Percentiles rank a stretch among this genome's conserved stretches.
Conservation (phyloP, 2,113 vertebrate genomes). For the Oostethus manadensis region DNA sequence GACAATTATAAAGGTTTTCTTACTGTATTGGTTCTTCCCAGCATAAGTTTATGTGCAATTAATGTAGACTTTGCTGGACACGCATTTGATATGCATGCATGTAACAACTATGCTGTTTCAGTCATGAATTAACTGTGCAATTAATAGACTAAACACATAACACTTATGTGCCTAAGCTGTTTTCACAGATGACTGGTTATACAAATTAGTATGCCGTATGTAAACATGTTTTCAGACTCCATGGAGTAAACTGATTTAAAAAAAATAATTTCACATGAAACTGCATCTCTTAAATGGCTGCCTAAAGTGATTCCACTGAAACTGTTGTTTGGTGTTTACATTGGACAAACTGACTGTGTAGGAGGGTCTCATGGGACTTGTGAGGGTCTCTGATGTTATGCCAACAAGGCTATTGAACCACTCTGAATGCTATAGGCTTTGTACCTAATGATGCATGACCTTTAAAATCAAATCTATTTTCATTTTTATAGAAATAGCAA, state of each 20-base stretch:
- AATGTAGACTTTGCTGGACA: not conserved
- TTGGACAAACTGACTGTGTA: not conserved
- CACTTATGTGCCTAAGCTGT: no score
- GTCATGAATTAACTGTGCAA: no score
- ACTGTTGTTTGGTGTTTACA: conserved; percentile 14
- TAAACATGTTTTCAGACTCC: no score
- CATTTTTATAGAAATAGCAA: conserved; percentile 4
- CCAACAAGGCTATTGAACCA: not conserved
- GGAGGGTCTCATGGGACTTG: conserved; percentile 1
- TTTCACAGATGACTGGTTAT: no score
- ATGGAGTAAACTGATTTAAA: no score
- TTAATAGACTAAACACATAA: no score
- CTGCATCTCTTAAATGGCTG: not conserved
- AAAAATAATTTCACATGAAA: not conserved
- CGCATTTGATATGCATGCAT: not conserved
- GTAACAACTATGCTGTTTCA: not conserved
- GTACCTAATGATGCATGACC: conserved; percentile 14
- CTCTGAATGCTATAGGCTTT: conserved; percentile 12
- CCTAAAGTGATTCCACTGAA: not conserved
- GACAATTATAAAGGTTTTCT: no score
- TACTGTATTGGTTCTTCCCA: no score
- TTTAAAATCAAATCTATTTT: conserved; percentile 3
- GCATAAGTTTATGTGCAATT: no score
- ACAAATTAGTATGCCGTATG: no score
- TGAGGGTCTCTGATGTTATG: conserved; percentile 23